These are phyloP conservation scores for Idaea dimidiata DNA, from an alignment of 2,888 invertebrate species.

Conservation along the genomic window DNA sequence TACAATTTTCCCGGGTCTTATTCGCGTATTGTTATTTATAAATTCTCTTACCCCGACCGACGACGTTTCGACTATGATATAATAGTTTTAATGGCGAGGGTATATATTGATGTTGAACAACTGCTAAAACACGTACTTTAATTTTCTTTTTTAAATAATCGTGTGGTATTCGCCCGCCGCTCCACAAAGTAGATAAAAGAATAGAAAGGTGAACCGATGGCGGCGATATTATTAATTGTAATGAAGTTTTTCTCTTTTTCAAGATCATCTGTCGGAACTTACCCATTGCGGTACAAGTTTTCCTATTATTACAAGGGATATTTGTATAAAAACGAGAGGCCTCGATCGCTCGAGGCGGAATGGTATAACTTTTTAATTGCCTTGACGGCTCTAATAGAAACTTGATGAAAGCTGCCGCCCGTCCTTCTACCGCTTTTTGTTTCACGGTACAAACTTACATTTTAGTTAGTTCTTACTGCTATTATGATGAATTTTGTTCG, in stretches of 20 bases:
- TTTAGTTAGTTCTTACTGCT: slow-evolving; percentile 50
- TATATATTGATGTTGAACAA: no score
- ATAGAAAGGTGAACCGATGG: slow-evolving; percentile 22
- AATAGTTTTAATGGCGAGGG: no score
- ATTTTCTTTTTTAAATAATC: neutral
- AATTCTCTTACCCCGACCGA: no score
- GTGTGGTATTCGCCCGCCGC: neutral
- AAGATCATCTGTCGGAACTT: slow-evolving; percentile 66
- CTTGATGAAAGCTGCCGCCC: slow-evolving; percentile 73
- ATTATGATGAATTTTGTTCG: slow-evolving; percentile 39
- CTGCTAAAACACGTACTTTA: no score
- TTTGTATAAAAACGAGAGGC: slow-evolving; percentile 70
- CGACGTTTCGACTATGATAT: no score
- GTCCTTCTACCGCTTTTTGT: slow-evolving; percentile 60
- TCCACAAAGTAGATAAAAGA: slow-evolving; percentile 12
- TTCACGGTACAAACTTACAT: slow-evolving; percentile 61
- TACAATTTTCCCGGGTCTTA: no score
- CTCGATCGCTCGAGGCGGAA: slow-evolving; percentile 45
- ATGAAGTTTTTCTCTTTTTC: slow-evolving; percentile 52
- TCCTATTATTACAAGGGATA: slow-evolving; percentile 72
- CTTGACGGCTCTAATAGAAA: slow-evolving; percentile 75
- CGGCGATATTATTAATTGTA: slow-evolving; percentile 42
- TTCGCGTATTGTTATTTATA: no score
- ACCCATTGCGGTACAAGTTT: slow-evolving; percentile 63
- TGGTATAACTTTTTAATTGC: slow-evolving; percentile 73